These are phyloP conservation scores for Holocentrus rufus DNA, from an alignment of 2,797 vertebrate genomes.

Conservation along the genomic window DNA sequence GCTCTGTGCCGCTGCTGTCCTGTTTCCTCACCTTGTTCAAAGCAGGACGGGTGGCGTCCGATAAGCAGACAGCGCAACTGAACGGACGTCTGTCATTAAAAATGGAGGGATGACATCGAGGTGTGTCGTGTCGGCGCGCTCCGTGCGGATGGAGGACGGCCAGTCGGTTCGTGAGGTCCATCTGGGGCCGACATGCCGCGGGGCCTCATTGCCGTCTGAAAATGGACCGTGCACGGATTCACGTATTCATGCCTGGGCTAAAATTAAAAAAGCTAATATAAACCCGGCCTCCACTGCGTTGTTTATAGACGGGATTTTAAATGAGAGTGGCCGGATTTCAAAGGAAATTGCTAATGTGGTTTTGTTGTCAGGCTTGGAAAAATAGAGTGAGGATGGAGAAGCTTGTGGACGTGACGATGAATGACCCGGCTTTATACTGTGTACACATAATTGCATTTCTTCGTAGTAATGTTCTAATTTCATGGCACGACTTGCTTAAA, in stretches of 20 bases:
- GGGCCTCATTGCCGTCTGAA: slow-evolving; percentile 39
- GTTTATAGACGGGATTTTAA: slow-evolving; percentile 22
- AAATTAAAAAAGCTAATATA: slow-evolving; percentile 41
- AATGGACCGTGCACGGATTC: slow-evolving; percentile 33
- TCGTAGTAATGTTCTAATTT: neutral
- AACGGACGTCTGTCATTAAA: slow-evolving; percentile 60
- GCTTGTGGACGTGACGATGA: neutral
- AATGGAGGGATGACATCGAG: slow-evolving; percentile 58
- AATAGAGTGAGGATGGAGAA: slow-evolving; percentile 3
- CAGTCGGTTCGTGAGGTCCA: slow-evolving; percentile 36
- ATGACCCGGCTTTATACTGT: neutral
- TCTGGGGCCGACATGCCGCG: slow-evolving; percentile 48
- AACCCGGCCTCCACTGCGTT: slow-evolving; percentile 1
- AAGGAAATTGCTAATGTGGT: slow-evolving; percentile 20
- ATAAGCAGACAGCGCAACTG: slow-evolving; percentile 38
- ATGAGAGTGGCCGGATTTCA: slow-evolving; percentile 13
- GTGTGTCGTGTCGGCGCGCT: neutral
- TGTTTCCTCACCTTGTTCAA: slow-evolving; percentile 38
- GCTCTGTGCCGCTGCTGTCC: slow-evolving; percentile 25
- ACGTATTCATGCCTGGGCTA: slow-evolving; percentile 32
- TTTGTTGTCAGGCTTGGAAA: slow-evolving; percentile 18
- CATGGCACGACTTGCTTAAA: neutral
- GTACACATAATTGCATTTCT: neutral
- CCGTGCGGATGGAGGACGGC: neutral
- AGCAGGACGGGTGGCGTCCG: slow-evolving; percentile 43